Conservation (phyloP, 2,888 invertebrate species). For the Chrysina gloriosa region DNA sequence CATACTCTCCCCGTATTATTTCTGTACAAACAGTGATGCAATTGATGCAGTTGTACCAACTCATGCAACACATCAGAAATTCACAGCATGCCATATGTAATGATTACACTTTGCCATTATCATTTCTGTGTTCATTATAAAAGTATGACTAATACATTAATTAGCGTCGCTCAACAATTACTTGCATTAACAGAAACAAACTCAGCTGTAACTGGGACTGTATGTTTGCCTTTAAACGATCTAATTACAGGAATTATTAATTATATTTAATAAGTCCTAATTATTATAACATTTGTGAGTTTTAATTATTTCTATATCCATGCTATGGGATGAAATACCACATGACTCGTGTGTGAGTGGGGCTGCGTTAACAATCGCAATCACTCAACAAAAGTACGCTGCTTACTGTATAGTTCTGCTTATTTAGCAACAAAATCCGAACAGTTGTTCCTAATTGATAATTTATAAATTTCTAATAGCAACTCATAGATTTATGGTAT, state of each 20-base stretch:
- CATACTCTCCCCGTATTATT: too few relatives aligned
- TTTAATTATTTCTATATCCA: constrained; percentile 18
- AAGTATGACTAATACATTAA: constrained; percentile 27
- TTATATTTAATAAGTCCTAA: constrained; percentile 33
- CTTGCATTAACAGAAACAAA: constrained; percentile 9
- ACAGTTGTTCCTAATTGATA: constrained; percentile 14
- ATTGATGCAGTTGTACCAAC: background rate
- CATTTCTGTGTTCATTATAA: constrained; percentile 13
- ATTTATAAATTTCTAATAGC: background rate
- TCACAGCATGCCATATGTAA: background rate
- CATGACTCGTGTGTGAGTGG: constrained; percentile 5
- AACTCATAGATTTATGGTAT: background rate
- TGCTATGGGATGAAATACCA: background rate
- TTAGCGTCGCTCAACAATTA: constrained; percentile 12
- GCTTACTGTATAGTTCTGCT: constrained; percentile 2
- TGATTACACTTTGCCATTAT: constrained; percentile 13
- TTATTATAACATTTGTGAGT: constrained; percentile 23
- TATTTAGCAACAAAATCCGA: background rate
- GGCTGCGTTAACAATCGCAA: background rate
- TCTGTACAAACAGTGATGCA: too few relatives aligned
- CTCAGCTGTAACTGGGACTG: background rate
- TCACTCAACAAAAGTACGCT: background rate
- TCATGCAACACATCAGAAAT: background rate
- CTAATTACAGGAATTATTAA: constrained; percentile 30
- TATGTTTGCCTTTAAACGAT: constrained; percentile 8